These are phyloP conservation scores for Apis laboriosa DNA, from an alignment of 1,140 invertebrate species.

Conservation along the genomic window DNA sequence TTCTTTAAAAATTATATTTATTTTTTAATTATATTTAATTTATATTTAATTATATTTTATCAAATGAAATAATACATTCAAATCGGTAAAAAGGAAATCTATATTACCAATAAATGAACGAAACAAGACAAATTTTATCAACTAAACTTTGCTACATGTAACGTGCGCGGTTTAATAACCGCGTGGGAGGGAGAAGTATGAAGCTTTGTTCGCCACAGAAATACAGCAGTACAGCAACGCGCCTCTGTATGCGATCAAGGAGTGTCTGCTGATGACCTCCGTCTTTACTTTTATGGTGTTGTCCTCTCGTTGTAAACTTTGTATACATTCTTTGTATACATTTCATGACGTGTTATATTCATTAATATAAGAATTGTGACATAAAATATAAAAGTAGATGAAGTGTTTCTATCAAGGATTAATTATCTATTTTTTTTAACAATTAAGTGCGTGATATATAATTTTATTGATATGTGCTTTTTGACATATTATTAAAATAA, in stretches of 20 bases:
- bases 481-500: not conserved
- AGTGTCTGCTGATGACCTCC: not conserved
- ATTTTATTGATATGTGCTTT: not conserved
- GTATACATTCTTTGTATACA: conserved; percentile 22
- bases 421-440: not conserved
- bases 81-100: conserved; percentile 4
- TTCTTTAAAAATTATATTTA: not conserved
- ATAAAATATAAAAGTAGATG: too few species aligned
- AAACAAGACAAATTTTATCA: not conserved
- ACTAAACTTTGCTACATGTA: not conserved
- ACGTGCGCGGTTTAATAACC: conserved; percentile 10
- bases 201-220: conserved; percentile 1
- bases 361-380: not conserved
- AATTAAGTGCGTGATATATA: not conserved
- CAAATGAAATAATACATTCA: not conserved
- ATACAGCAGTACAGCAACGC: conserved; percentile 7
- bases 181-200: conserved; percentile 16
- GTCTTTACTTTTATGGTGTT: not conserved
- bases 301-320: not conserved
- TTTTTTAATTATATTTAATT: not conserved
- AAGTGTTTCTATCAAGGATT: not conserved
- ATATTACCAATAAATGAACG: not conserved
- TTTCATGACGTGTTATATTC: not conserved
- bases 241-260: not conserved
- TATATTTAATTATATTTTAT: too few species aligned